Evolutionary conservation across 2,797 vertebrate genomes (phyloP), one percentile per base, ranked within the genome.

Genomic region (Pseudochirops corinnae): DNA sequence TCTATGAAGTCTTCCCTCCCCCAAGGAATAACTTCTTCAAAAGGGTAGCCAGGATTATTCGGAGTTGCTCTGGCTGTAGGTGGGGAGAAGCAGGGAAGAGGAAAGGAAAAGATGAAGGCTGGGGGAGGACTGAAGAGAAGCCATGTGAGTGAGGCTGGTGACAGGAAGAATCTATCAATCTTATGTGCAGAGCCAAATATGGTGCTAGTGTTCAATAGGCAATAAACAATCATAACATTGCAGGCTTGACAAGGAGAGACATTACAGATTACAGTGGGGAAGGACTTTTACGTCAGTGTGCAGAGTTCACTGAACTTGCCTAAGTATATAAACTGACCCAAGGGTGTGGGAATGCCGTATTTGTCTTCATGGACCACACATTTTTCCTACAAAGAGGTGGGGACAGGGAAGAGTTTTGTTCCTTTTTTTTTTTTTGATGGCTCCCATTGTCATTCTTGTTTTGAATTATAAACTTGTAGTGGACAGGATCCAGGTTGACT

Each of bases 201-300:
- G 95, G 97, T 82, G 91, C 96, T 91, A 46, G 56, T 56, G 92
- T 93, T 95, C n/a, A 3, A 6, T 53, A 67, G 95, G 94, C 93
- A 94, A 96, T 95, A 96, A 96, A 95, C 97, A 93, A 50, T n/a
- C 55, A 94, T 95, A 92, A 94, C 96, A 21, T 6, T 55, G 96
- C 93, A 0, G 26, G 57, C 95, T 60, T 0, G 24, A 57, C 96
- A 91, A 93, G 92, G 93, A 94, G 96, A 95, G 87, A 67, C 92
- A 1, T 56, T 60, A 56, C 90, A 55, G 92, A 33, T 11, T 55
- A 57, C 93, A 24, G 3, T 4, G 29, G 46, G 52, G 87, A 56
- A 55, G 46, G 93, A 39, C 87, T 95, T 58, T 96, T 96, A 96
- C 18, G 26, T 91, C 94, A 95, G 87, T 11, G 1, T 12, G 33